Evolutionary conservation across 2,797 vertebrate genomes (phyloP).

Genomic region (Anisognathus igniventris): DNA sequence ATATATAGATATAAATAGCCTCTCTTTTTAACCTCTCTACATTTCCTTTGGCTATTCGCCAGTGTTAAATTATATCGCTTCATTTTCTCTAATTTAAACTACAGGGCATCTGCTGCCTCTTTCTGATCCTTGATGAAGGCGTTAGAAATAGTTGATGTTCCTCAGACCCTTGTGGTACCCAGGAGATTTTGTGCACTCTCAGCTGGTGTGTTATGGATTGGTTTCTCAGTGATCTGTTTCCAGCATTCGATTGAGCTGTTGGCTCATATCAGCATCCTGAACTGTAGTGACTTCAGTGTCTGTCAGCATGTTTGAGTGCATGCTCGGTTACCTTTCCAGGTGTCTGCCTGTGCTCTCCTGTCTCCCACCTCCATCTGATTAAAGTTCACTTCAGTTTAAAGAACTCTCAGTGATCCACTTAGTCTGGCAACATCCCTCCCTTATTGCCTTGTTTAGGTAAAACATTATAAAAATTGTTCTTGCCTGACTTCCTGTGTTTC

Average conservation of each 20-base stretch:
- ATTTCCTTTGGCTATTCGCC: background rate
- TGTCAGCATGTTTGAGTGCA: background rate
- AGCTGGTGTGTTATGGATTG: background rate
- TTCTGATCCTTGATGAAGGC: background rate
- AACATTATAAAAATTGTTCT: constrained; percentile 47
- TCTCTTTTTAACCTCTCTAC: background rate
- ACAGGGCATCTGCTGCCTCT: background rate
- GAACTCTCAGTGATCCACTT: background rate
- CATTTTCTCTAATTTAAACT: background rate
- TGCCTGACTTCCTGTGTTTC: constrained; percentile 53
- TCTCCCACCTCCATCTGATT: background rate
- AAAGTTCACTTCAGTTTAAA: constrained; percentile 30
- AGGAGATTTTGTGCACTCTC: background rate
- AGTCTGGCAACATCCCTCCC: constrained; percentile 38
- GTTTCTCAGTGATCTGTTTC: background rate
- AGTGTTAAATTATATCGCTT: background rate
- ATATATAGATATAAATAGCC: background rate
- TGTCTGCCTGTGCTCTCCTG: background rate
- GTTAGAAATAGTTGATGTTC: background rate
- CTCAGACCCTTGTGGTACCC: background rate
- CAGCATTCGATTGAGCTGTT: background rate
- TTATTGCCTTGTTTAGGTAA: constrained; percentile 63
- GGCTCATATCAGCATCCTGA: background rate
- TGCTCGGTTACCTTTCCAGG: background rate
- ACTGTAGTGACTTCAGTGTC: background rate